phyloP scores from a whole-genome alignment of 1,140 invertebrate genomes.

The Rhynchophorus ferrugineus region DNA sequence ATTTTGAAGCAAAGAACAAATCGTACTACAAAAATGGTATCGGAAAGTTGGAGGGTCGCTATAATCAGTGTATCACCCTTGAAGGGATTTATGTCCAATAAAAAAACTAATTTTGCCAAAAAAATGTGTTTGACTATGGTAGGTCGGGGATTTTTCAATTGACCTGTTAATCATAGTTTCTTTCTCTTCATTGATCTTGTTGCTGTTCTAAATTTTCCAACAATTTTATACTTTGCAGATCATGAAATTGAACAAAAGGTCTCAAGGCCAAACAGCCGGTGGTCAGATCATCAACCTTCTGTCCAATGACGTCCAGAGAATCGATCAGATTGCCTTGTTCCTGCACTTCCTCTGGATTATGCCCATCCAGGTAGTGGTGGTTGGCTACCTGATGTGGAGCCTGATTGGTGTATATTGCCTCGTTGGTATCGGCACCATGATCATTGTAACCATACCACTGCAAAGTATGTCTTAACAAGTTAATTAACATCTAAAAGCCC shows the following conservation, averaged over 20 bases:
- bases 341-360: conserved; percentile 61
- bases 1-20: too few species aligned
- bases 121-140: background rate
- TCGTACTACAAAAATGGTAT: too few species aligned
- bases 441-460: conserved; percentile 53
- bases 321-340: conserved; percentile 54
- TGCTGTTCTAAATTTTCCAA: background rate
- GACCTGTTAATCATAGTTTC: background rate
- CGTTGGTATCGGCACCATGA: conserved; percentile 58
- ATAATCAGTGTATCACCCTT: too few species aligned
- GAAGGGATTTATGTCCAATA: background rate
- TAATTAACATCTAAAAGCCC: too few species aligned
- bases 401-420: conserved; percentile 59
- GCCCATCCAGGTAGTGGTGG: conserved; percentile 55
- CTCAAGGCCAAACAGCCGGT: conserved; percentile 62
- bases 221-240: conserved; percentile 40
- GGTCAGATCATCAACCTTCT: conserved; percentile 80
- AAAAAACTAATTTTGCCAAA: background rate
- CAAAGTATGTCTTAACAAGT: conserved; percentile 52
- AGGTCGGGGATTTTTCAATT: too few species aligned
- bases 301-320: conserved; percentile 68
- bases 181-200: background rate
- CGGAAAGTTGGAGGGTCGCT: too few species aligned
- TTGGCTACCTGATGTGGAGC: conserved; percentile 59
- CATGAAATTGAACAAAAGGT: conserved; percentile 52